Conservation (phyloP, 2,797 vertebrate species). For the Spondyliosoma cantharus region DNA sequence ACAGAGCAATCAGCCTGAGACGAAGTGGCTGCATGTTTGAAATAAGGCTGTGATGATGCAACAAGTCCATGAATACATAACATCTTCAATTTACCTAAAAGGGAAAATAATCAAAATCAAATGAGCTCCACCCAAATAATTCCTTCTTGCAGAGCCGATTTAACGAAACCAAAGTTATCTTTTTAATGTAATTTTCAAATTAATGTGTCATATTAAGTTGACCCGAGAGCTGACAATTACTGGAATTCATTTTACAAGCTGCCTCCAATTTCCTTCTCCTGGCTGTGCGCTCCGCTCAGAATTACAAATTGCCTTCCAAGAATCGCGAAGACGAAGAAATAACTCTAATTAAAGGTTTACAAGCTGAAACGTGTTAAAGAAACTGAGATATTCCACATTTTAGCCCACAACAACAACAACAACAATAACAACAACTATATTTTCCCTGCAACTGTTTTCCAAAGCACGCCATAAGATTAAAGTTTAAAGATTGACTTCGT, state of each 20-base stretch:
- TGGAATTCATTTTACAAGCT: not conserved
- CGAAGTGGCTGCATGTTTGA: not conserved
- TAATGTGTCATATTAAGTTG: not conserved
- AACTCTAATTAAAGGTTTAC: not conserved
- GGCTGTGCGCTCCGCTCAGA: not conserved
- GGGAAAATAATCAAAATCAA: not conserved
- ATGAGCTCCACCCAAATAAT: not conserved
- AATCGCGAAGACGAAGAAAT: not conserved
- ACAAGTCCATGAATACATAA: not conserved
- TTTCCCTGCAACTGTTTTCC: not conserved
- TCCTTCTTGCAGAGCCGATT: not conserved
- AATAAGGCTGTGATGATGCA: constrained; percentile 17
- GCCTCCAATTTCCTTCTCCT: fast-evolving
- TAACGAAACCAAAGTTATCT: not conserved
- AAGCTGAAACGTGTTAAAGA: not conserved
- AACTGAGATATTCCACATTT: not conserved
- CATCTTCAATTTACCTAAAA: not conserved
- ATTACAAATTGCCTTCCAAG: not conserved
- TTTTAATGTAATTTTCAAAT: not conserved
- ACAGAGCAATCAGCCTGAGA: not conserved
- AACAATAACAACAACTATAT: not conserved
- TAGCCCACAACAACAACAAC: too few species aligned
- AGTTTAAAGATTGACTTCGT: not conserved
- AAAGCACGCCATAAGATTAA: not conserved
- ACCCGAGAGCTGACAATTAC: not conserved